These are phyloP conservation scores for Anoplius nigerrimus DNA, from an alignment of 2,888 invertebrate genomes.

Conservation along the genomic window DNA sequence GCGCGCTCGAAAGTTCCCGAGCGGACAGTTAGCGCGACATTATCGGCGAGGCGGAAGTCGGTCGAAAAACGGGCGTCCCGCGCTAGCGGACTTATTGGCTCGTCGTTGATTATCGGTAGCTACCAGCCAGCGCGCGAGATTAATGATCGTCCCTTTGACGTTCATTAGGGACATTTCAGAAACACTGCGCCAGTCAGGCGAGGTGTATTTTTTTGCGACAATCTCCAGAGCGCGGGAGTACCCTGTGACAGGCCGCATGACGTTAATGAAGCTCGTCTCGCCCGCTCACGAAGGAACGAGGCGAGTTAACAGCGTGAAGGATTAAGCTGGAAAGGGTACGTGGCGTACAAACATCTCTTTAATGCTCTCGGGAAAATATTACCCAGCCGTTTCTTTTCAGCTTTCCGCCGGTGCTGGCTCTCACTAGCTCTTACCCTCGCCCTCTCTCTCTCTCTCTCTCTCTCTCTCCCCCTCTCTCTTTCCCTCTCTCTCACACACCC, in stretches of 20 bases:
- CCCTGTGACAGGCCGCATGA: slow-evolving; percentile 49
- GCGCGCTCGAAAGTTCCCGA: too few species aligned
- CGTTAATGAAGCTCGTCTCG: slow-evolving; percentile 32
- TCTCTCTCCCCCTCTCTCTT: too few species aligned
- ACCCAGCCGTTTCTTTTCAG: neutral
- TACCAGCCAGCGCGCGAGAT: neutral
- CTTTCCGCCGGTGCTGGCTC: too few species aligned
- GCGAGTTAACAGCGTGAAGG: slow-evolving; percentile 22
- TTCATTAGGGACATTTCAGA: slow-evolving; percentile 12
- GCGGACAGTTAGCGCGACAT: too few species aligned
- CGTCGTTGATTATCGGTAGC: too few species aligned
- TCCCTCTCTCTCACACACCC: too few species aligned
- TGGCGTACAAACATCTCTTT: slow-evolving; percentile 5
- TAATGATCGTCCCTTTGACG: slow-evolving; percentile 6
- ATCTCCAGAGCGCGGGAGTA: slow-evolving; percentile 32
- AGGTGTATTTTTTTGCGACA: slow-evolving; percentile 37
- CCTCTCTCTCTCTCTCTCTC: too few species aligned
- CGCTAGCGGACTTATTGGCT: too few species aligned
- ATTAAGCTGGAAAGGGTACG: slow-evolving; percentile 35
- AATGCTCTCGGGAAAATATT: slow-evolving; percentile 8
- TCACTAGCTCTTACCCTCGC: too few species aligned
- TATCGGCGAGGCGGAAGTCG: too few species aligned
- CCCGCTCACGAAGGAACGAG: slow-evolving; percentile 6
- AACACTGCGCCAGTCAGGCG: slow-evolving; percentile 2
- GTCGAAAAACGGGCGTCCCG: too few species aligned